Conservation (phyloP, 23 tunicate genomes). For the Halocynthia roretzi region DNA sequence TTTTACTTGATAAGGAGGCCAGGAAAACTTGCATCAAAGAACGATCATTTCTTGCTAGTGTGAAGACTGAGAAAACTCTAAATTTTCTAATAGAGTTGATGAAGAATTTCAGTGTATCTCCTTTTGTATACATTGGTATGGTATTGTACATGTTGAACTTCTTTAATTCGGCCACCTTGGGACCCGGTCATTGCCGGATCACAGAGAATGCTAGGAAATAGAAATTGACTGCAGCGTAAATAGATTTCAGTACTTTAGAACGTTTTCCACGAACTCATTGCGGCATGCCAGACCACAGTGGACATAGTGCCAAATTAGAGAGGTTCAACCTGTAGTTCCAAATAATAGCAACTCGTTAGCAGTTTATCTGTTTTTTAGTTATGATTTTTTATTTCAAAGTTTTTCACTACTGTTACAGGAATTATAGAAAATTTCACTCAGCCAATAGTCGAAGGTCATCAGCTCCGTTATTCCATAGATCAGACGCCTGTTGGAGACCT, state of each 20-base stretch:
- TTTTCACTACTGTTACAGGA: conserved; percentile 25
- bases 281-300: conserved; percentile 7
- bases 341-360: no score
- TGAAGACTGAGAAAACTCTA: conserved; percentile 34
- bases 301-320: not conserved
- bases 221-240: no score
- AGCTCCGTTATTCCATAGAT: conserved; percentile 47
- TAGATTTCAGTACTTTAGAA: not conserved
- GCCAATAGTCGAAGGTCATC: conserved; percentile 43
- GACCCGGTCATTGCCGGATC: no score
- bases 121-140: conserved; percentile 34
- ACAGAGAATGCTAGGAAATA: no score
- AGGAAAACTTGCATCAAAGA: conserved; percentile 16
- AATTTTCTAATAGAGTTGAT: conserved; percentile 16
- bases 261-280: not conserved
- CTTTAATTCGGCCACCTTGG: not conserved
- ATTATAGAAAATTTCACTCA: conserved; percentile 43
- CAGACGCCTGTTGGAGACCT: conserved; percentile 54
- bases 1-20: conserved; percentile 26
- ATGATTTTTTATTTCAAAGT: not conserved
- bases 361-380: not conserved
- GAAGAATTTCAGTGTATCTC: conserved; percentile 10
- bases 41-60: conserved; percentile 26
- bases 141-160: not conserved
- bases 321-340: no score